These are phyloP conservation scores for Chelon labrosus DNA, from an alignment of 2,797 vertebrate species.

Conservation along the genomic window DNA sequence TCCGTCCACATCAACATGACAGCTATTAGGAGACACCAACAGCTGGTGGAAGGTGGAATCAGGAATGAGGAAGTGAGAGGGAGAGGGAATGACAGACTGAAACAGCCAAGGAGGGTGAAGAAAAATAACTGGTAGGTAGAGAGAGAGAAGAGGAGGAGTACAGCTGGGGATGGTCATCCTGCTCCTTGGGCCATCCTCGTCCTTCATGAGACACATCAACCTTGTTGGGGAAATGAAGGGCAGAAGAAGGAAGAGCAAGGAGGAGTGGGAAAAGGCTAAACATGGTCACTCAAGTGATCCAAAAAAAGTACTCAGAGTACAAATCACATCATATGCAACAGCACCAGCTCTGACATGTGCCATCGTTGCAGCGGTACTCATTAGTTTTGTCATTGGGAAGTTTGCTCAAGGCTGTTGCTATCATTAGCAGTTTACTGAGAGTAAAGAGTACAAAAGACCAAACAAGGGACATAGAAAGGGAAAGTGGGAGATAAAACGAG, in stretches of 20 bases:
- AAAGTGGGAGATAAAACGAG: not conserved
- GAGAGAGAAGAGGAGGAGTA: conserved; percentile 42
- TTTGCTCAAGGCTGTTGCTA: conserved; percentile 67
- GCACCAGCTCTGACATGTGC: conserved; percentile 38
- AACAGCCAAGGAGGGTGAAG: conserved; percentile 24
- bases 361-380: conserved; percentile 60
- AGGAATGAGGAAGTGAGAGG: conserved; percentile 46
- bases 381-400: conserved; percentile 69
- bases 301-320: conserved; percentile 31
- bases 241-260: conserved; percentile 16
- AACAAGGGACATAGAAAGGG: not conserved
- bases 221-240: conserved; percentile 48
- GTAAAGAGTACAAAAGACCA: conserved; percentile 30
- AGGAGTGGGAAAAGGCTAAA: conserved; percentile 17
- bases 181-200: conserved; percentile 55
- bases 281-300: conserved; percentile 4
- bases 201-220: conserved; percentile 60
- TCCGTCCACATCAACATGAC: conserved; percentile 72
- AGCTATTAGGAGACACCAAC: conserved; percentile 77
- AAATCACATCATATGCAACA: conserved; percentile 50
- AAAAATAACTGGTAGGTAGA: conserved; percentile 22
- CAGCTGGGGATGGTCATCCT: conserved; percentile 48
- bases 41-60: conserved; percentile 77
- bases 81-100: conserved; percentile 54
- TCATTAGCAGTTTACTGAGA: conserved; percentile 60